Conservation (phyloP, 30 jellyfish, hydroid and myxozoan genomes). For the Aurelia aurita complex sp. Pacific region DNA sequence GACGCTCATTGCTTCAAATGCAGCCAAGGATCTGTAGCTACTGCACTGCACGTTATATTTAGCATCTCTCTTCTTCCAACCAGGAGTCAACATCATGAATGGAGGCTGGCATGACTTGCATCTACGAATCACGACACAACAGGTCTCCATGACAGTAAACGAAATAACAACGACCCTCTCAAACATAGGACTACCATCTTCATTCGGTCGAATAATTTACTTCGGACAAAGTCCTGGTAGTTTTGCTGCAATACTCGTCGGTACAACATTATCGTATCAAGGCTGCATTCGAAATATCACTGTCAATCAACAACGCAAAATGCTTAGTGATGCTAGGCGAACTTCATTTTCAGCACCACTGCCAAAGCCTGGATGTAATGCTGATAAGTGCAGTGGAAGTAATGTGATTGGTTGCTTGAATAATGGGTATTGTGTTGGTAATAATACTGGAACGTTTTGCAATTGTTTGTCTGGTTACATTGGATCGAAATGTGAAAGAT, state of each 20-base stretch:
- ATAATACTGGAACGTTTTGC: constrained; percentile 50
- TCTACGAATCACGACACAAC: background rate
- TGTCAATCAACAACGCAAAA: background rate
- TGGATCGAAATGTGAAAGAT: constrained; percentile 46
- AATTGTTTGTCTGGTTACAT: constrained; percentile 35
- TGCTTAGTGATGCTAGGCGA: constrained; percentile 31
- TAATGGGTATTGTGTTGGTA: constrained; percentile 65
- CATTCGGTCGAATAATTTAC: constrained; percentile 43
- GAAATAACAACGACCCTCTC: background rate
- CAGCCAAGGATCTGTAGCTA: background rate
- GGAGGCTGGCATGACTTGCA: constrained; percentile 56
- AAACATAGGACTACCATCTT: constrained; percentile 24
- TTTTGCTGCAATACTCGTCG: constrained; percentile 57
- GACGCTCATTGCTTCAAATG: background rate
- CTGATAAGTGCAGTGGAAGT: constrained; percentile 26
- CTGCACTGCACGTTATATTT: background rate
- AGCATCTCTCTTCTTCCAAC: background rate
- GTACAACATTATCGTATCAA: constrained; percentile 38
- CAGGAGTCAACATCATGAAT: constrained; percentile 6
- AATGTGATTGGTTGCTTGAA: constrained; percentile 8
- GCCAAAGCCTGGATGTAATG: constrained; percentile 44
- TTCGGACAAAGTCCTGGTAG: constrained; percentile 50
- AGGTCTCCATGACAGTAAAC: constrained; percentile 1
- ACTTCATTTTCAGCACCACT: constrained; percentile 34
- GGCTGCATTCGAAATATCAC: constrained; percentile 45